Conservation (phyloP, 1,140 invertebrate genomes). For the Sminthurides bifidus region DNA sequence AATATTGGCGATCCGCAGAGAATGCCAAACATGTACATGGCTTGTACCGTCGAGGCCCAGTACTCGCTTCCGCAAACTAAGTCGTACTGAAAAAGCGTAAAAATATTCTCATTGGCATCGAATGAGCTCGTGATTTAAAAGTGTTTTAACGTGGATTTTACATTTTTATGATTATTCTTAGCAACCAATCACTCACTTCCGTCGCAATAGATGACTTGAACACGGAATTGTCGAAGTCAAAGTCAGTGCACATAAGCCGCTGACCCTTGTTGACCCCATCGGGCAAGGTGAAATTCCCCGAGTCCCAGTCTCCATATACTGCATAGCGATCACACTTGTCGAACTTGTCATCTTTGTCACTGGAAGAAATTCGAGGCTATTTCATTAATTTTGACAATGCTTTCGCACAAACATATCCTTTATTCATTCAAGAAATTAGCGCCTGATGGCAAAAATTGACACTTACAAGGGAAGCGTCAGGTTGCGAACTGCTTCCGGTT, state of each 20-base stretch:
- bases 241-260: neutral
- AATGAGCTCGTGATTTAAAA: neutral
- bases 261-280: neutral
- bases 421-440: neutral
- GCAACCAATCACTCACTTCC: conserved; percentile 18
- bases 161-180: neutral
- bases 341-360: conserved; percentile 12
- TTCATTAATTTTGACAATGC: neutral
- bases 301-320: neutral
- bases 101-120: conserved; percentile 3
- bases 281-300: neutral
- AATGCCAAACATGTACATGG: conserved; percentile 32
- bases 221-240: conserved; percentile 21
- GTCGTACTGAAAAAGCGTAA: conserved; percentile 22
- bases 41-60: conserved; percentile 25
- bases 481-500: conserved; percentile 17
- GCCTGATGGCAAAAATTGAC: conserved; percentile 1
- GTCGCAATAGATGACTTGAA: conserved; percentile 26
- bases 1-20: conserved; percentile 26
- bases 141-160: neutral
- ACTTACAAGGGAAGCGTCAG: conserved; percentile 23
- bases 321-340: conserved; percentile 13
- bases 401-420: neutral
- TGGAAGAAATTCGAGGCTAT: neutral
- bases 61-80: conserved; percentile 23